These are phyloP conservation scores for Mustela nigripes DNA, from an alignment of 2,113 vertebrate species.

Conservation along the genomic window DNA sequence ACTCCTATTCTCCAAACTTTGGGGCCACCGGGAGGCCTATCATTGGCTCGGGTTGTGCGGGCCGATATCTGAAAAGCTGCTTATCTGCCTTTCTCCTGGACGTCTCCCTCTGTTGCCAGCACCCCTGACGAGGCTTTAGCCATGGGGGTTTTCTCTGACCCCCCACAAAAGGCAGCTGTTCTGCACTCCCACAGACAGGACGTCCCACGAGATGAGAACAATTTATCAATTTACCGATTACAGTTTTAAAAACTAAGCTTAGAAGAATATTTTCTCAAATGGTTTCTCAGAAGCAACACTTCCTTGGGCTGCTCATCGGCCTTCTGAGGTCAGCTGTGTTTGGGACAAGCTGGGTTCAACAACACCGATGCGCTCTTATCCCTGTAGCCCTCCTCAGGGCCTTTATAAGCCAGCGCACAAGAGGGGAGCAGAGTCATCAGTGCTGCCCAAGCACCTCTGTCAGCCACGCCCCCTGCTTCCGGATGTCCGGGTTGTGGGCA, in stretches of 20 bases:
- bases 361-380: fast-evolving
- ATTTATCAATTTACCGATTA: neutral
- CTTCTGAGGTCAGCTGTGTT: neutral
- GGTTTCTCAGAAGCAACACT: neutral
- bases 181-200: neutral
- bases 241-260: neutral
- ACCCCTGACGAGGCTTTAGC: fast-evolving
- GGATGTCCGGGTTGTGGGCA: neutral
- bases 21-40: fast-evolving
- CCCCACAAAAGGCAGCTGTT: neutral
- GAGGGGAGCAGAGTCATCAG: fast-evolving
- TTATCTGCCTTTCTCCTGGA: fast-evolving
- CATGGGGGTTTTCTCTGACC: neutral
- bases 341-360: neutral
- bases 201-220: neutral
- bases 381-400: neutral
- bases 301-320: neutral
- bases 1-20: fast-evolving
- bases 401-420: neutral
- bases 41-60: neutral
- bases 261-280: neutral
- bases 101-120: fast-evolving
- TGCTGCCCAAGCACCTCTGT: fast-evolving
- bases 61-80: no score
- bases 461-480: neutral